Base-by-base conservation (phyloP, 2,797 vertebrate genomes). In the Calcarius lapponicus region DNA sequence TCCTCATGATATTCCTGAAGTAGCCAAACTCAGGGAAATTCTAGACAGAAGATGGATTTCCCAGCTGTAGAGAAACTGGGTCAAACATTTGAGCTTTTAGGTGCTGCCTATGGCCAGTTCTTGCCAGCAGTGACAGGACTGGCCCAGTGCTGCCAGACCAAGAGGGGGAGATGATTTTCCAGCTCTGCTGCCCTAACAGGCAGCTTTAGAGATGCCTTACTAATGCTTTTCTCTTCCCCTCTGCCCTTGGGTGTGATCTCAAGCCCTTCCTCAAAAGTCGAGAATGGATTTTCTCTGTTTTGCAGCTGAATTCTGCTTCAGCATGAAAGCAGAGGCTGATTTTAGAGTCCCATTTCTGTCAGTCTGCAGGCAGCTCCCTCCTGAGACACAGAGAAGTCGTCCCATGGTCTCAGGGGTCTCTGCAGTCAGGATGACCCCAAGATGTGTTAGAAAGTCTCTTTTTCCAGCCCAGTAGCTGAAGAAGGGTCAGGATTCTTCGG, bases 1-100 rank as follows among this genome's bases (percentile, higher is more conserved):
- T 64, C 80, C 88, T 94, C 53, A 6, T 51, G 72, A 10, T 95
- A 92, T 92, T 95, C 78, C 90, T 48, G 58, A 76, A 85, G 86
- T 72, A 94, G 86, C 62, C 80, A 18, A 67, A 93, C 91, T 57
- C 90, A 88, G 88, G 80, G 73, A 76, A 86, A 94, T 92, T 95
- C 78, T 84, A 91, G 67, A 93, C 38, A 85, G 56, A 90, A 83
- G 72, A 94, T 87, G 90, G 86, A 96, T 96, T 97, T 95, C 78
- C 86, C 94, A 91, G 87, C 47, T 92, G 54, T 70, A 93, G 53
- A 81, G 48, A 95, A 96, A 95, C 19, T 89, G 88, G 89, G 85
- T 92, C 88, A 90, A 58, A 64, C 42, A 65, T 80, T 34, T 50
- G 70, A 86, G 93, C 80, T 87, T 81, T 16, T 34, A 78, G 72